These are phyloP conservation scores for Shargacucullia verbasci DNA, from an alignment of 2,888 invertebrate species.

Conservation along the genomic window DNA sequence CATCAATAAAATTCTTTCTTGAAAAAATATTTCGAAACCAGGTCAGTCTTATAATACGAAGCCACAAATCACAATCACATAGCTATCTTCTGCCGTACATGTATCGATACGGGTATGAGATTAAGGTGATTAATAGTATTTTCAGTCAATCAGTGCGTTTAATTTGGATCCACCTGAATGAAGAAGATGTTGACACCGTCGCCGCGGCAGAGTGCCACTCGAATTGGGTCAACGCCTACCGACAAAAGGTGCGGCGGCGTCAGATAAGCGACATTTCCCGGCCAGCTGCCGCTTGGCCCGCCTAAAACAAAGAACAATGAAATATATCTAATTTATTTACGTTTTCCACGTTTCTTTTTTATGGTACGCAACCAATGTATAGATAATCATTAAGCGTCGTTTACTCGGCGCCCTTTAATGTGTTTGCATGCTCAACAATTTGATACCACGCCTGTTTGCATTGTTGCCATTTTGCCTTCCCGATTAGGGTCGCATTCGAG, in stretches of 20 bases:
- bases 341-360: slow-evolving; percentile 72
- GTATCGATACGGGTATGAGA: slow-evolving; percentile 24
- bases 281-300: slow-evolving; percentile 80
- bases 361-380: slow-evolving; percentile 73
- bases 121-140: slow-evolving; percentile 41
- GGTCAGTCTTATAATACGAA: slow-evolving; percentile 39
- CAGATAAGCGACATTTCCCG: slow-evolving; percentile 86
- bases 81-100: no score
- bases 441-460: slow-evolving; percentile 86
- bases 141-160: slow-evolving; percentile 41
- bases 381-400: slow-evolving; percentile 85
- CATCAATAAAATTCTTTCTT: slow-evolving; percentile 26
- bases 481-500: slow-evolving; percentile 87
- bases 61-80: slow-evolving; percentile 5
- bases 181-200: slow-evolving; percentile 77
- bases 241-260: slow-evolving; percentile 87
- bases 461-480: slow-evolving; percentile 87
- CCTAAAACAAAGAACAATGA: slow-evolving; percentile 84
- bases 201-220: slow-evolving; percentile 76
- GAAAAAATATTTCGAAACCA: slow-evolving; percentile 27
- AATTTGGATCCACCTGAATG: slow-evolving; percentile 69
- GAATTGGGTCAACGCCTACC: slow-evolving; percentile 87
- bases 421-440: slow-evolving; percentile 86
- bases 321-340: slow-evolving; percentile 84
- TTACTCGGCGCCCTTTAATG: slow-evolving; percentile 84